Evolutionary conservation across 2,888 invertebrate genomes (phyloP).

Genomic region (Urechis unicinctus): DNA sequence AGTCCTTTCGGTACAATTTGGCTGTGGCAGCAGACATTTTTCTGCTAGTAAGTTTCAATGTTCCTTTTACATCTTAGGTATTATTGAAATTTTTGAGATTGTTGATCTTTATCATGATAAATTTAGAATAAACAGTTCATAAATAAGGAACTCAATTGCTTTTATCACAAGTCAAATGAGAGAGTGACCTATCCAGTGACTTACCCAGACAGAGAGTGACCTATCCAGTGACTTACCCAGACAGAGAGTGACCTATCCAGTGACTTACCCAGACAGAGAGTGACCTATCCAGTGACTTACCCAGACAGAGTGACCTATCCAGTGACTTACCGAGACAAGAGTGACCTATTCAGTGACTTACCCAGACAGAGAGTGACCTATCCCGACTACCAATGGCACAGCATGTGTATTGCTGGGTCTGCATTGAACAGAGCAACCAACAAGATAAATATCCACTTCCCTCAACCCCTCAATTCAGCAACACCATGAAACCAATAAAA

Average conservation of each 20-base stretch:
- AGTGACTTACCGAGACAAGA: too few relatives aligned
- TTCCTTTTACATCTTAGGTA: neutral
- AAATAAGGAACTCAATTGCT: too few relatives aligned
- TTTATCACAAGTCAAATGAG: too few relatives aligned
- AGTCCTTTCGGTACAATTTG: too few relatives aligned
- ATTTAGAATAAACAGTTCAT: too few relatives aligned
- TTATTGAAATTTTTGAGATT: neutral
- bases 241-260: slow-evolving; percentile 9
- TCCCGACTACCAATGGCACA: slow-evolving; percentile 92
- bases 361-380: slow-evolving; percentile 89
- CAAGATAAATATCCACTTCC: neutral
- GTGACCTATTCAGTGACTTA: too few relatives aligned
- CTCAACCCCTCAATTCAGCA: neutral
- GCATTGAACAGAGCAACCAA: slow-evolving; percentile 12
- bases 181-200: too few relatives aligned
- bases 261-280: slow-evolving; percentile 13
- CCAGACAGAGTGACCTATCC: slow-evolving; percentile 15
- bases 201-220: slow-evolving; percentile 15
- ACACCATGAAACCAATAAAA: neutral
- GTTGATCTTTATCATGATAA: too few relatives aligned
- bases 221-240: slow-evolving; percentile 14
- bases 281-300: slow-evolving; percentile 10
- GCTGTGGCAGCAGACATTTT: too few relatives aligned
- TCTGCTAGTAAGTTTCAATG: neutral
- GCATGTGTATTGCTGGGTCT: slow-evolving; percentile 50